Evolutionary conservation across 2,797 vertebrate genomes (phyloP).

Genomic region (Pteronotus mesoamericanus): DNA sequence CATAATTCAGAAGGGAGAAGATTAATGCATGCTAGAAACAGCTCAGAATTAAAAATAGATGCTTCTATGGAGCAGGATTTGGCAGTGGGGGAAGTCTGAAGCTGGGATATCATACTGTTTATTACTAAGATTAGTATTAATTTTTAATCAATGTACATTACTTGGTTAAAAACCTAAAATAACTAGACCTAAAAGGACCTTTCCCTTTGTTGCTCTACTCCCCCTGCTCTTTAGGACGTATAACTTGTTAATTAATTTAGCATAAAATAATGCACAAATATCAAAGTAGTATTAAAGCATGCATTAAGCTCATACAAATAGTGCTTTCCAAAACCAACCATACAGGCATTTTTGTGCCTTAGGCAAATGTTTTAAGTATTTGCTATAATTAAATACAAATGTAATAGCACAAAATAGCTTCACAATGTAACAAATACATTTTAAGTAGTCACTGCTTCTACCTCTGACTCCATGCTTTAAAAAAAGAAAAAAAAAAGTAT

Average conservation of each 20-base stretch:
- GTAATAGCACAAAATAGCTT: background rate
- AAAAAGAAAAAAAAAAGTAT: background rate
- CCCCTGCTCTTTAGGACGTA: background rate
- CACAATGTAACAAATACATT: background rate
- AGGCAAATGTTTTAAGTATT: background rate
- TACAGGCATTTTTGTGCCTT: background rate
- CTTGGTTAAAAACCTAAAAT: background rate
- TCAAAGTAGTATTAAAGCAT: background rate
- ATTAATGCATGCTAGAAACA: background rate
- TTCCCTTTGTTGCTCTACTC: background rate
- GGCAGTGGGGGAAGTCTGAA: background rate
- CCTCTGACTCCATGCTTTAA: background rate
- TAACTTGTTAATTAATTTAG: conserved; percentile 5
- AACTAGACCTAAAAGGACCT: background rate
- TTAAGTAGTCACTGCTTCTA: background rate
- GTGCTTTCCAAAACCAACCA: background rate
- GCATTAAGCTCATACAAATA: background rate
- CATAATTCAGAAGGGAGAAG: background rate
- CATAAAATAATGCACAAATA: background rate
- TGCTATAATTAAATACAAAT: background rate
- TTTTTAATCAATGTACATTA: background rate
- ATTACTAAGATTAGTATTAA: background rate
- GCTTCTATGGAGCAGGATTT: background rate
- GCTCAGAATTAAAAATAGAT: background rate
- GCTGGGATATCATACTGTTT: background rate